Evolutionary conservation across 2,113 vertebrate species (phyloP).

Genomic region (Thoracochromis brauschi): DNA sequence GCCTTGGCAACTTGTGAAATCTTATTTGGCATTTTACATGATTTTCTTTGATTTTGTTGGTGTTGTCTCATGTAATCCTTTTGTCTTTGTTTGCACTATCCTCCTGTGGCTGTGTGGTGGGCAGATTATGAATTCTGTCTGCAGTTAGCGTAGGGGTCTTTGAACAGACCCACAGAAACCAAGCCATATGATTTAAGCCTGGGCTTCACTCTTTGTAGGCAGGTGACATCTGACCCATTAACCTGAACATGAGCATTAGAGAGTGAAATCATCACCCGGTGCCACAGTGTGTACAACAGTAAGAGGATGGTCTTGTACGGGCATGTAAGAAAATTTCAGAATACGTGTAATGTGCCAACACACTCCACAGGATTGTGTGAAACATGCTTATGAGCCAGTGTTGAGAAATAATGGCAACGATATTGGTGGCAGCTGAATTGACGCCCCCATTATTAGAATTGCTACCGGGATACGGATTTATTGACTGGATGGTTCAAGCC

Average conservation of each 20-base stretch:
- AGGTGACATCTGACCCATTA: conserved; percentile 20
- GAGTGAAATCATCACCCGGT: neutral
- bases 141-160: neutral
- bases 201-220: neutral
- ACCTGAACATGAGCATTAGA: conserved; percentile 13
- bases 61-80: neutral
- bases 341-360: neutral
- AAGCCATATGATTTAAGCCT: neutral
- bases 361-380: conserved; percentile 2
- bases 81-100: neutral
- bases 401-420: neutral
- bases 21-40: neutral
- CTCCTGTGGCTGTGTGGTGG: neutral
- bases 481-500: conserved; percentile 12
- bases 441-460: conserved; percentile 37
- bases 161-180: neutral
- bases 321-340: neutral
- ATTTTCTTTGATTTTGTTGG: neutral
- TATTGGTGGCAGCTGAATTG: conserved; percentile 23
- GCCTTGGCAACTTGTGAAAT: neutral
- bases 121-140: neutral
- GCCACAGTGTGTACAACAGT: neutral
- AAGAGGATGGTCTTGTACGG: neutral
- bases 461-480: conserved; percentile 14
- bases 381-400: neutral